Evolutionary conservation across 2,797 vertebrate genomes (phyloP).

Genomic region (Atherinosoma microstoma): DNA sequence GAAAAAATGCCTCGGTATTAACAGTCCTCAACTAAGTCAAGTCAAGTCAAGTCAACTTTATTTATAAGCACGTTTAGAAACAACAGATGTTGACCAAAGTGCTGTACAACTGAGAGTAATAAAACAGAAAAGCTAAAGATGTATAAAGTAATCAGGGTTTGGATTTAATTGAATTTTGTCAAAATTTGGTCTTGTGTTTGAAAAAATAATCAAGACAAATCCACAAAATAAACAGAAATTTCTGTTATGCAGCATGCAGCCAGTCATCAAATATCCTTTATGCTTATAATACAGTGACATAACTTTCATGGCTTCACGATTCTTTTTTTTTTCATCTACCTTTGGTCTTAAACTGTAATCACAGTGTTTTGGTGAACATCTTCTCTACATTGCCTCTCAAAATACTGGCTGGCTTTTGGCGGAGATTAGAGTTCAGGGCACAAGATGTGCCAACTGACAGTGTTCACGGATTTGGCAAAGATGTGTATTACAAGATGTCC

Average conservation of each 20-base stretch:
- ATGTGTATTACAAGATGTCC: constrained; percentile 74
- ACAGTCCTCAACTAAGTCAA: too few relatives aligned
- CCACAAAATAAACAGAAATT: neutral
- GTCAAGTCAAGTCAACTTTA: too few relatives aligned
- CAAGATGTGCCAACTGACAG: constrained; percentile 76
- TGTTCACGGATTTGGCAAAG: constrained; percentile 77
- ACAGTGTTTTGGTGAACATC: constrained; percentile 56
- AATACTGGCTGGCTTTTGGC: constrained; percentile 61
- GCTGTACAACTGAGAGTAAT: too few relatives aligned
- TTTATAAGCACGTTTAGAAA: too few relatives aligned
- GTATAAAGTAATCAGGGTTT: neutral
- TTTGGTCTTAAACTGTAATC: constrained; percentile 56
- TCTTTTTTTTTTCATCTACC: constrained; percentile 8
- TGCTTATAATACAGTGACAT: constrained; percentile 16
- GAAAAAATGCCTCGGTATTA: neutral
- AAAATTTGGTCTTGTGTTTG: too few relatives aligned
- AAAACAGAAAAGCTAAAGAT: neutral
- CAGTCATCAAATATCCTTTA: constrained; percentile 7
- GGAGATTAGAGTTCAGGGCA: constrained; percentile 65
- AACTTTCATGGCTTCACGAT: constrained; percentile 17
- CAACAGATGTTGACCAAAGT: too few relatives aligned
- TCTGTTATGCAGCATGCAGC: neutral
- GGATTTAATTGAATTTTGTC: too few relatives aligned
- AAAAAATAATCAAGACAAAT: neutral
- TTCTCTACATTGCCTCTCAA: constrained; percentile 50